Base-by-base conservation (phyloP, 2,113 vertebrate species). In the Crotophaga sulcirostris region DNA sequence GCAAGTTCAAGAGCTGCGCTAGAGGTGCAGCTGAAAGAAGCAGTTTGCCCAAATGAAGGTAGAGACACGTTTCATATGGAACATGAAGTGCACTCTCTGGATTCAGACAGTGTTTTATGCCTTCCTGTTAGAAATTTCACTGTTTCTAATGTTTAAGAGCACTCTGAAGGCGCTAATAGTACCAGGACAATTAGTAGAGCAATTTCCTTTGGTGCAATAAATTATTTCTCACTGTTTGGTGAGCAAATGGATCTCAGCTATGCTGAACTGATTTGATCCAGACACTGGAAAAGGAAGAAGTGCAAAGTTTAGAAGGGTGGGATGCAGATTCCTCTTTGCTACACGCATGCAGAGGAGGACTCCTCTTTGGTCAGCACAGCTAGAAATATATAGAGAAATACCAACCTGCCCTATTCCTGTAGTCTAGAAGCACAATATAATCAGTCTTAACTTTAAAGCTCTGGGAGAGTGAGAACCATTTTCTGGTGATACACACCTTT, bases 191-290 rank as follows among this genome's bases (percentile, higher is more conserved):
- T 80, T 81, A 91, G 63, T 44, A 59, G 33, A 89, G 10, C n/a
- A 52, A 49, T 90, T 94, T 92, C 68, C 72, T 94, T 67, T 90
- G 72, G 12, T 79, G 28, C 64, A 73, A 25, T 90, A 75, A 90
- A 92, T 96, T 70, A 84, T 87, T 86, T 87, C 44, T 90, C 10
- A 40, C 33, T 84, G 42, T 91, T 90, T 80, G 74, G 78, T 77
- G 75, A 67, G 87, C 55, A 88, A 69, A 77, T 85, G 75, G 42
- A 33, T 67, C 72, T 96, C 40, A 18, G 14, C 24, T 76, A 23
- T 26, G 34, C 63, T 79, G n/a, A 67, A 6, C 66, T 70, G 60
- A 87, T 87, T 87, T 93, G 31, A 63, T 64, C 33, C 55, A 78
- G 67, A 55, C 45, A 36, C 67, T 80, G 67, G 47, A 55, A 78